Base-by-base conservation (phyloP, 2,888 invertebrate species). In the Entomobrya multifasciata region DNA sequence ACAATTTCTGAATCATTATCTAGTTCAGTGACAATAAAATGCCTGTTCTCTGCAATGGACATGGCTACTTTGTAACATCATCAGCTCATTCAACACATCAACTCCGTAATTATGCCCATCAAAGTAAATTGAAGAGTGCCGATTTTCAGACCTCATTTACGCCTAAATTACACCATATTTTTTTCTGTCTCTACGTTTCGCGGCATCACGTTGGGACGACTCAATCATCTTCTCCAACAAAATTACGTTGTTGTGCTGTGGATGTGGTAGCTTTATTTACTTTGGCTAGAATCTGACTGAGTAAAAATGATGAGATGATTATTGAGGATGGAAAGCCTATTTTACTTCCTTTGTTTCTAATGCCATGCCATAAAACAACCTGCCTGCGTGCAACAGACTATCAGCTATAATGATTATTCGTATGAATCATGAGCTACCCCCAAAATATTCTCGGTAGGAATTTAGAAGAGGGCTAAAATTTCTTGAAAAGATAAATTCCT, bases 101-200 rank as follows among this genome's bases (percentile, higher is more conserved):
- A 22, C 10, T 25, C 72, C 20, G 30, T 76, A 76, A 76, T 76
- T 76, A 55, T 76, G 76, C 36, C 76, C 55, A 30, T 76, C 55
- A 76, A 20, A 76, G 67, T 44, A 84, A 84, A 84, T 84, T 84
- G 76, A 84, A 84, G 84, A 67, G 84, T 77, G 67, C 77, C 15
- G 67, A 84, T 77, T 52, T 77, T 77, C 67, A 57, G 55, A 76
- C 44, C 67, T 77, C 67, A 76, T 84, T 84, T 47, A 47, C 77
- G 70, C 62, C 44, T 25, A 1, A 25, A 65, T 74, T 84, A 44
- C 25, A 55, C 83, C 41, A 65, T 76, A 52, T 62, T 65, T 49
- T 67, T 72, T 27, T 70, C 20, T 72, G 81, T 47, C 44, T 62
- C 49, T n/a, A 44, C 0, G 11, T 49, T 49, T 17, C 22, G 25